Base-by-base conservation (phyloP, 1,140 invertebrate species). In the Bombus polaris region DNA sequence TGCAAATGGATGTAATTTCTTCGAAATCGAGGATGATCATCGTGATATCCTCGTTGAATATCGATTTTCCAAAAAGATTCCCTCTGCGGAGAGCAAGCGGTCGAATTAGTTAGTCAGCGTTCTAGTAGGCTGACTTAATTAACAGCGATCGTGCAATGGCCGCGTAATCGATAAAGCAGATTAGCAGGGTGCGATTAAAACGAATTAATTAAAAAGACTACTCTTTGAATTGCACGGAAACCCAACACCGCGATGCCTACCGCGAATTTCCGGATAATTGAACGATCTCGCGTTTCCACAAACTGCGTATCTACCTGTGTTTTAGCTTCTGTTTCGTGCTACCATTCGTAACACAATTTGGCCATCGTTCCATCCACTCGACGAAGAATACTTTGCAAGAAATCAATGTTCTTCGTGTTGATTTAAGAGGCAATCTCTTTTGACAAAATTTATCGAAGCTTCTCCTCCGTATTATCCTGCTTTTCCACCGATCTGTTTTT, bases 151-250 rank as follows among this genome's bases (percentile, higher is more conserved):
- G 71, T 28, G 22, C 57, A 74, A 82, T 47, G 15, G 39, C 22
- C 57, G 39, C n/a, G 39, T 59, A 44, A 73, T 81, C 70, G 68
- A 6, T 59, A 28, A 32, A 25, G 28, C 39, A 53, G 28, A 82
- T 75, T 65, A 37, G 10, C 57, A 5, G 1, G 12, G 3, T 18
- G 44, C 28, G 44, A 66, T 83, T 76, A 37, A 35, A 66, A 75
- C 72, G 71, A 76, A 83, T 66, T 76, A 66, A 76, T 83, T 83
- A 76, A 76, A 76, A 83, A 44, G 73, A 22, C 15, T 57, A 70
- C 28, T 25, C 32, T 77, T 77, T 57, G 28, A 57, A 70, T 68
- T 25, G 57, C 35, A 44, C 44, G n/a, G 32, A 8, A 32, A 72
- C 12, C 37, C 42, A 6, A 37, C 68, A 53, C n/a, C 59, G 28